Evolutionary conservation across 2,113 vertebrate species (phyloP), one percentile per base, ranked within the genome.

Genomic region (Falcunculus frontatus): DNA sequence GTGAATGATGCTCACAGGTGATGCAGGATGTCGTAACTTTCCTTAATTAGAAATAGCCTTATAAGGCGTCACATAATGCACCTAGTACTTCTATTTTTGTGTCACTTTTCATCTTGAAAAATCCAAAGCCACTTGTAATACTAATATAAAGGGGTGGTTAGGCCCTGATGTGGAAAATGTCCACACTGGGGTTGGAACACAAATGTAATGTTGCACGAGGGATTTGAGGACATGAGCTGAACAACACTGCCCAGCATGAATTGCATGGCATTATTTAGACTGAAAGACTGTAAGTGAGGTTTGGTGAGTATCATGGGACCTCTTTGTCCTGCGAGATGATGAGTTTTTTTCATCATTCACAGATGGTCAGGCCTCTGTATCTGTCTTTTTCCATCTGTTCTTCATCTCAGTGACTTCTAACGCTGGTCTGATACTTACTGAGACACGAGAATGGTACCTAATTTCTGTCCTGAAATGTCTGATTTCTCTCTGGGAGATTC

Each of bases 311-410:
- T 27, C 47, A n/a, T 1, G 42, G 18, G 19, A 63, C 15, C 20
- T 85, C 30, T 80, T 73, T 1, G 1, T 80, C 41, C 39, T 0
- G 0, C 56, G n/a, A 73, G 33, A 41, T 44, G 12, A 65, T 25
- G 27, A 47, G 8, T 7, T 53, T 64, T 79, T 69, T 76, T n/a
- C 13, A 35, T 77, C 33, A 52, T 63, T 62, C 20, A 16, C 30
- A 75, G 29, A 26, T 0, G 1, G 7, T 39, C 67, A 93, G 32
- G 16, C 3, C 19, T 33, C 52, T 77, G 21, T 12, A 35, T 67
- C 67, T 76, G 23, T 57, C 13, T 30, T 92, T 67, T 70, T 77
- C 50, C 64, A n/a, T 41, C 42, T 90, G 25, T 16, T 17, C 18
- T 80, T 94, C 50, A 63, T 69, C 63, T 76, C 55, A 70, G 29